Conservation (phyloP, 1,140 invertebrate genomes). For the Aphaenogaster rudis region DNA sequence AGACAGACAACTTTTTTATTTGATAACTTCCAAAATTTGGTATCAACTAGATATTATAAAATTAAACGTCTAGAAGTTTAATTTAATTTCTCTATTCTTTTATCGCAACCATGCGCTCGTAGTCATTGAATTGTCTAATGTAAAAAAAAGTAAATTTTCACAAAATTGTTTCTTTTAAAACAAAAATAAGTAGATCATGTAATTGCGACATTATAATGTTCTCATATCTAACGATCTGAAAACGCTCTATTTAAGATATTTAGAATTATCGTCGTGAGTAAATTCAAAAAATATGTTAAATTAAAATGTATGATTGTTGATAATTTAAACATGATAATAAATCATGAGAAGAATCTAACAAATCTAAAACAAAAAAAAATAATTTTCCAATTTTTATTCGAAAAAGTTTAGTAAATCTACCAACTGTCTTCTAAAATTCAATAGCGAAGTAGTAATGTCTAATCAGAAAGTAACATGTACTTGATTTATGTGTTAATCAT, state of each 20-base stretch:
- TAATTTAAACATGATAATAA: neutral
- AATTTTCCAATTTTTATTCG: neutral
- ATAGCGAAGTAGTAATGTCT: neutral
- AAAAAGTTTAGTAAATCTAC: neutral
- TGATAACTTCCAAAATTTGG: conserved; percentile 1
- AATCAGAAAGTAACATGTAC: neutral
- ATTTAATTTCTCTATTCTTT: neutral
- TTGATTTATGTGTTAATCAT: neutral
- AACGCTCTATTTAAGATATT: neutral
- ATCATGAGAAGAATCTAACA: neutral
- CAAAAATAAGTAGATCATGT: neutral
- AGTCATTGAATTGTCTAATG: neutral
- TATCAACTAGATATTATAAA: neutral
- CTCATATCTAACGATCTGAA: neutral
- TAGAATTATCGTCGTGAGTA: neutral
- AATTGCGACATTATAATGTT: conserved; percentile 3
- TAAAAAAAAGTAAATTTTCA: neutral
- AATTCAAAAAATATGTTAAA: neutral
- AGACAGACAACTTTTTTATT: neutral
- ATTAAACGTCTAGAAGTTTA: neutral
- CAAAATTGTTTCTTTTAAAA: neutral
- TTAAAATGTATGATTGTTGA: neutral
- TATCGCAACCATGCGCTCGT: neutral
- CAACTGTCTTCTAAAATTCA: neutral
- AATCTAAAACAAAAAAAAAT: neutral